A percentile compares a stretch with the other conserved stretches of the same genome.
These are phyloP conservation scores for Parotocinclus haroldoi DNA, from an alignment of 2,797 vertebrate species.

Conservation along the genomic window DNA sequence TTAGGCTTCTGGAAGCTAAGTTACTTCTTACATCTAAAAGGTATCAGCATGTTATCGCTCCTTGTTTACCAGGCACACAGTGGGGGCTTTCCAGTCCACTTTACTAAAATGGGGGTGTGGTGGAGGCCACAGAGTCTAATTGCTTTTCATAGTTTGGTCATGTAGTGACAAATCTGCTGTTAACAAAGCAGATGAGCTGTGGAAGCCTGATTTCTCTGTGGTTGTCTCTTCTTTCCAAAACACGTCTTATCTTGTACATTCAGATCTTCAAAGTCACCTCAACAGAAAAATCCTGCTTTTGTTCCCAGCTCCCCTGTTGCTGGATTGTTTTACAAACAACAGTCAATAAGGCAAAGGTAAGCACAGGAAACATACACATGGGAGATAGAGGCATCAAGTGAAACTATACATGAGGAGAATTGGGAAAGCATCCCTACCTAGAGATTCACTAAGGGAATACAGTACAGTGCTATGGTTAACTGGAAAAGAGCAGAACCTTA, in stretches of 20 bases:
- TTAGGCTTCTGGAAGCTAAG: neutral
- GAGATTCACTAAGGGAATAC: conserved; percentile 14
- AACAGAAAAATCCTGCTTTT: conserved; percentile 5
- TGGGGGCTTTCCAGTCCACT: neutral
- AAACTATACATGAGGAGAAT: conserved; percentile 18
- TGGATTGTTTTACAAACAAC: conserved; percentile 38
- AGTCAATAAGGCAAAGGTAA: conserved; percentile 36
- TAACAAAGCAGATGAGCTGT: neutral
- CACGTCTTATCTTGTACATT: conserved; percentile 1
- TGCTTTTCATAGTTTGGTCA: neutral
- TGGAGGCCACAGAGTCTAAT: neutral
- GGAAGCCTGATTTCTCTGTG: neutral
- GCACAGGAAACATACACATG: conserved; percentile 9
- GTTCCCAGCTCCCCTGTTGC: conserved; percentile 13
- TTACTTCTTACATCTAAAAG: neutral
- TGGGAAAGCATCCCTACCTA: neutral
- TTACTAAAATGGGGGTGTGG: neutral
- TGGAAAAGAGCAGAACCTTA: too few species aligned
- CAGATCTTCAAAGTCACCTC: conserved; percentile 16
- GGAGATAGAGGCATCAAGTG: conserved; percentile 9
- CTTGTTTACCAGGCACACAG: neutral
- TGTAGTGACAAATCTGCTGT: conserved; percentile 5
- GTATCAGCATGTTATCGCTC: too few species aligned
- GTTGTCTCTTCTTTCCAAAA: neutral
- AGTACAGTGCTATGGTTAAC: conserved; percentile 4